phyloP scores from a whole-genome alignment of 2,113 vertebrate species.

The Mormoops blainvillei region DNA sequence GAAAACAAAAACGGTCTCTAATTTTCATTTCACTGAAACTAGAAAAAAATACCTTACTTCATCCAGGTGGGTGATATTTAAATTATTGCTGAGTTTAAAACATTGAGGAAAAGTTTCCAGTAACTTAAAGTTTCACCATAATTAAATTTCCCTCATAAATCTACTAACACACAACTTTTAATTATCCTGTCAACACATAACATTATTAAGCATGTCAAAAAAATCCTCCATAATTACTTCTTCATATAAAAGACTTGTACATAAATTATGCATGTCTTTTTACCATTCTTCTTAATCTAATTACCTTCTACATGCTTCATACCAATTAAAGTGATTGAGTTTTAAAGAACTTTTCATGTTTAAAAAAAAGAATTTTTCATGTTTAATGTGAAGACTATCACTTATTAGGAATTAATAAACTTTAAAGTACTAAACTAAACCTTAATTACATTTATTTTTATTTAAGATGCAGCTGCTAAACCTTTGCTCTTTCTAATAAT shows the following conservation, averaged over 20 bases:
- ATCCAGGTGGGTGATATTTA: background rate
- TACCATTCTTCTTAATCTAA: background rate
- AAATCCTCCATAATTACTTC: background rate
- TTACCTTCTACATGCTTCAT: background rate
- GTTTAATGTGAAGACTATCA: background rate
- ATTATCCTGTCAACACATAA: conserved; percentile 3
- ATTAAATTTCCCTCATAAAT: background rate
- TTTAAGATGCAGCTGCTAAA: background rate
- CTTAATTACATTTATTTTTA: conserved; percentile 20
- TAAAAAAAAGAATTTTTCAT: conserved; percentile 6
- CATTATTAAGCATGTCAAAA: background rate
- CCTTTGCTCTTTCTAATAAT: background rate
- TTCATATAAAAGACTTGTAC: background rate
- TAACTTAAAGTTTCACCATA: background rate
- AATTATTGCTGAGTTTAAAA: background rate
- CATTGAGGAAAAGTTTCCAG: background rate
- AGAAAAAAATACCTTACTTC: background rate
- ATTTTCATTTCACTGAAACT: background rate
- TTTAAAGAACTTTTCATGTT: background rate
- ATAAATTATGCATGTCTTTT: background rate
- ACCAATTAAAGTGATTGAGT: background rate
- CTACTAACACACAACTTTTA: background rate
- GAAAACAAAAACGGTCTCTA: background rate
- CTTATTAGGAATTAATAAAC: background rate
- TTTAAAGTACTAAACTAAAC: background rate